These are phyloP conservation scores for Ia io DNA, from an alignment of 2,113 vertebrate genomes.

Conservation along the genomic window DNA sequence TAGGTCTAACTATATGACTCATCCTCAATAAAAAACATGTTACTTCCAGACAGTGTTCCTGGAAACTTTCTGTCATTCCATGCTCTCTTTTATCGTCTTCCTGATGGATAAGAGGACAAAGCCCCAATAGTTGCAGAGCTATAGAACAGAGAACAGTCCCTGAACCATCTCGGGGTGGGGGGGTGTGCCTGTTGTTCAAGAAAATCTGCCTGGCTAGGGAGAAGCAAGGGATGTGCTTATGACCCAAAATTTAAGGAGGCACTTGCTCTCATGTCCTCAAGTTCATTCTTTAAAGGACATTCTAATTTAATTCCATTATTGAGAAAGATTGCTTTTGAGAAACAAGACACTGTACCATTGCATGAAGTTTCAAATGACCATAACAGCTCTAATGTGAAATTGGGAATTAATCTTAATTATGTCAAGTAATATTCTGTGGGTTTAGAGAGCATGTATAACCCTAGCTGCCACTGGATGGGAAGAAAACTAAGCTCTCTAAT, in stretches of 20 bases:
- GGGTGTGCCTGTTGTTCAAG: neutral
- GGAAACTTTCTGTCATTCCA: neutral
- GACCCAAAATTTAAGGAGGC: neutral
- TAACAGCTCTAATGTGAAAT: neutral
- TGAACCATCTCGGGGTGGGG: neutral
- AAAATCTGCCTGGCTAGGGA: neutral
- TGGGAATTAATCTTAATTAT: neutral
- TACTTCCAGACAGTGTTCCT: neutral
- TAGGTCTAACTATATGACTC: neutral
- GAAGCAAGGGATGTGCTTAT: neutral
- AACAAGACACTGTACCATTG: neutral
- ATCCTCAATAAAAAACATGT: neutral
- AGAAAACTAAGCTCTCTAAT: neutral
- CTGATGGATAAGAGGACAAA: neutral
- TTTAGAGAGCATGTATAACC: neutral
- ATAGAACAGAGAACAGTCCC: neutral
- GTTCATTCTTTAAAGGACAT: neutral
- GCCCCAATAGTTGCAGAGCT: neutral
- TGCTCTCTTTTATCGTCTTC: neutral
- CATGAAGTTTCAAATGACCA: neutral
- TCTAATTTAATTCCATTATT: neutral
- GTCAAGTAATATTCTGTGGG: neutral
- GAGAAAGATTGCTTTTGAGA: neutral
- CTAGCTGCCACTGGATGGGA: neutral
- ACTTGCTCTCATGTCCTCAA: neutral